Conservation (phyloP, 1,140 invertebrate genomes). For the Lycorma delicatula region DNA sequence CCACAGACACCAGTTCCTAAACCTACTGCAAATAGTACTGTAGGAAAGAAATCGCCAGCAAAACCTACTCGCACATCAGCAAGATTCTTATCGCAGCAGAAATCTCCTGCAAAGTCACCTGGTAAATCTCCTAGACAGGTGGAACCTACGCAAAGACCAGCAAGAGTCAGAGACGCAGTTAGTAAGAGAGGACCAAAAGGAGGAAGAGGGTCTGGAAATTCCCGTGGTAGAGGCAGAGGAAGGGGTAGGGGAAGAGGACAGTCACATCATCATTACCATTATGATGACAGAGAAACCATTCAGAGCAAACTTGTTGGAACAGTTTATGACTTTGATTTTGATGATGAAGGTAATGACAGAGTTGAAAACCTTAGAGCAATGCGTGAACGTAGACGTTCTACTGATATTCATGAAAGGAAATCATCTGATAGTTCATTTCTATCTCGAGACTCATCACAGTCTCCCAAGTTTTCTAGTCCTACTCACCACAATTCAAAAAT, state of each 20-base stretch:
- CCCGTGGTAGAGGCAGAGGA: slow-evolving; percentile 54
- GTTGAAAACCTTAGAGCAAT: slow-evolving; percentile 71
- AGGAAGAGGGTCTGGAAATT: slow-evolving; percentile 43
- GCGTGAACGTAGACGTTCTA: slow-evolving; percentile 67
- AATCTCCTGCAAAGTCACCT: slow-evolving; percentile 58
- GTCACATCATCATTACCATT: slow-evolving; percentile 33
- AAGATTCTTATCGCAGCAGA: slow-evolving; percentile 47
- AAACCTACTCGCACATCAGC: slow-evolving; percentile 55
- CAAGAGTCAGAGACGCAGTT: slow-evolving; percentile 25
- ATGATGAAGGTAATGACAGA: slow-evolving; percentile 67
- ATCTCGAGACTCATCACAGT: slow-evolving; percentile 45
- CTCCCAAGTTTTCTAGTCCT: slow-evolving; percentile 45
- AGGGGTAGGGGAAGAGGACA: slow-evolving; percentile 52
- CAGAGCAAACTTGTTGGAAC: slow-evolving; percentile 73
- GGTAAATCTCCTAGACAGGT: slow-evolving; percentile 61
- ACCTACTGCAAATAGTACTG: slow-evolving; percentile 16
- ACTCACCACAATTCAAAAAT: slow-evolving; percentile 30
- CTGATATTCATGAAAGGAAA: slow-evolving; percentile 58
- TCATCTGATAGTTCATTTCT: slow-evolving; percentile 42
- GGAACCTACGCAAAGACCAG: slow-evolving; percentile 23
- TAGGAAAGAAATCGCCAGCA: slow-evolving; percentile 52
- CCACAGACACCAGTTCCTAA: slow-evolving; percentile 16
- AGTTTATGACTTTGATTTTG: slow-evolving; percentile 78
- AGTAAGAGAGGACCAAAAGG: slow-evolving; percentile 41
- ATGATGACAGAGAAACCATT: slow-evolving; percentile 46